Evolutionary conservation across 2,888 invertebrate genomes (phyloP).

Genomic region (Harmothoe impar): DNA sequence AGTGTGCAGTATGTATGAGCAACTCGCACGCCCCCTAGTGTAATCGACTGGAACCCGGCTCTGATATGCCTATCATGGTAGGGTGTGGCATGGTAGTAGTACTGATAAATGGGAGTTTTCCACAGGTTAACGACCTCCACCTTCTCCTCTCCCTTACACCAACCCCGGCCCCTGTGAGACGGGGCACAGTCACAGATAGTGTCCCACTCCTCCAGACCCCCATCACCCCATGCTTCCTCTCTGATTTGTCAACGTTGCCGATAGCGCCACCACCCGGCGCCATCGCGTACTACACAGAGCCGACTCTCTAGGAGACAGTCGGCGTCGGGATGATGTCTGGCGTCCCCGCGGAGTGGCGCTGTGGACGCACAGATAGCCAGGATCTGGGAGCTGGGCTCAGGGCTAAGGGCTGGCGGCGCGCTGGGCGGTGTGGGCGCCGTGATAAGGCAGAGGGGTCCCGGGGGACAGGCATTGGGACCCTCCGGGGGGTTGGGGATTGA

Average conservation of each 20-base stretch:
- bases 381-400: background rate
- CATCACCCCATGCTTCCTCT: slow-evolving; percentile 16
- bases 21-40: background rate
- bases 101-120: slow-evolving; percentile 53
- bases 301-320: background rate
- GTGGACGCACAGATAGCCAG: slow-evolving; percentile 50
- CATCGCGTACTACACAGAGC: slow-evolving; percentile 1
- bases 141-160: background rate
- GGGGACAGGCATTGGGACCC: slow-evolving; percentile 3
- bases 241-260: slow-evolving; percentile 48
- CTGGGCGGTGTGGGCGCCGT: slow-evolving; percentile 8
- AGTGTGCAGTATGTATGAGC: too few species aligned
- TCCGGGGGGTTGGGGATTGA: background rate
- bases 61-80: background rate
- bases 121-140: slow-evolving; percentile 28
- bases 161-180: background rate
- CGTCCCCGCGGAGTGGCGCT: slow-evolving; percentile 52
- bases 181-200: background rate
- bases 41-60: background rate
- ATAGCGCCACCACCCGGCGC: slow-evolving; percentile 45
- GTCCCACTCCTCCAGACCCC: background rate
- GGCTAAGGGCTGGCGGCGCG: background rate
- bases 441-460: slow-evolving; percentile 7
- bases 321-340: background rate
- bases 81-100: slow-evolving; percentile 28